phyloP scores from a whole-genome alignment of 2,797 vertebrate genomes.

The Stomatorhinus walkeri region DNA sequence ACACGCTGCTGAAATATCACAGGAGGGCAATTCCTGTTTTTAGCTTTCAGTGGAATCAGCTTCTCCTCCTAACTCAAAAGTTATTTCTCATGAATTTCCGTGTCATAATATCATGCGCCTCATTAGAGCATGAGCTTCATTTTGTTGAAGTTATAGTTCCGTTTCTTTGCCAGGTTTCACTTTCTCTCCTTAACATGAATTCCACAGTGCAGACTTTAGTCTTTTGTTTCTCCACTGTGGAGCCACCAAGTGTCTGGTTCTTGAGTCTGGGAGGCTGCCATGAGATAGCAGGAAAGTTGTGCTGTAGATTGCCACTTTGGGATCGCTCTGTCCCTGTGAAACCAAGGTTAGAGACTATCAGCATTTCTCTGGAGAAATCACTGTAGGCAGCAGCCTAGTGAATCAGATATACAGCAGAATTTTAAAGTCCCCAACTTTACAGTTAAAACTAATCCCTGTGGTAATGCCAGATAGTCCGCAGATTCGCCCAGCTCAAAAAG shows the following conservation, averaged over 20 bases:
- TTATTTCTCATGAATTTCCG: background rate
- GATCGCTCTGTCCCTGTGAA: background rate
- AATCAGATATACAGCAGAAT: background rate
- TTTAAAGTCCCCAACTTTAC: background rate
- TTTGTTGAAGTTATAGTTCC: background rate
- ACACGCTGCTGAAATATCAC: background rate
- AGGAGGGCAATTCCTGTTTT: background rate
- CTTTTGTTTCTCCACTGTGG: background rate
- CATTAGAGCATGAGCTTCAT: background rate
- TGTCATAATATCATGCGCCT: background rate
- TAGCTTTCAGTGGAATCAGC: background rate
- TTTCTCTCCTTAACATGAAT: background rate
- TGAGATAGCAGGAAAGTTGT: background rate
- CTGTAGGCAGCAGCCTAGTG: slow-evolving; percentile 10
- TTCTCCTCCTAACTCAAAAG: background rate
- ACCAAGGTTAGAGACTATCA: background rate
- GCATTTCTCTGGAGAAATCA: slow-evolving; percentile 18
- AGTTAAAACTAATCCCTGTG: background rate
- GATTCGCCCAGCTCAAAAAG: background rate
- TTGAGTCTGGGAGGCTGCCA: background rate
- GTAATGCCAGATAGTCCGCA: background rate
- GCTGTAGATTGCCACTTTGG: background rate
- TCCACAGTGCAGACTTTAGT: background rate
- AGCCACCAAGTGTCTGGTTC: background rate
- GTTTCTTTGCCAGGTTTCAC: background rate